phyloP scores from a whole-genome alignment of 2,797 vertebrate genomes.

The Rhinogobio ventralis region DNA sequence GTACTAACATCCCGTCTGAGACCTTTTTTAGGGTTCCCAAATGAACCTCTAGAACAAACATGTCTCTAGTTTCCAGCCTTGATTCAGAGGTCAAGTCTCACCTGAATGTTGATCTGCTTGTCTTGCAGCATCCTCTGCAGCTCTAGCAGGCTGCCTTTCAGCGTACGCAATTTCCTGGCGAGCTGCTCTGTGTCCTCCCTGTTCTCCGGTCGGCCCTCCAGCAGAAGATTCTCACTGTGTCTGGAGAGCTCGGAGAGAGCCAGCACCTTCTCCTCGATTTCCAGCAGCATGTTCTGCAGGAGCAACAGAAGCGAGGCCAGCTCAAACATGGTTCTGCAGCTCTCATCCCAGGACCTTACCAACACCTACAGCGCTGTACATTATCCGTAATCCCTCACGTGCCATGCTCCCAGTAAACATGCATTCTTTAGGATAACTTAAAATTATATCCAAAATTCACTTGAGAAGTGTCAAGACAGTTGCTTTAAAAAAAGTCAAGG shows the following conservation, averaged over 20 bases:
- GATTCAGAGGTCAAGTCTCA: slow-evolving; percentile 69
- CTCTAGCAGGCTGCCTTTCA: slow-evolving; percentile 93
- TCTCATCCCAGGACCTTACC: slow-evolving; percentile 69
- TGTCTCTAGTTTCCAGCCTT: neutral
- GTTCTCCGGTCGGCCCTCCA: slow-evolving; percentile 92
- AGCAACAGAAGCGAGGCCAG: slow-evolving; percentile 82
- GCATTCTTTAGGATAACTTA: neutral
- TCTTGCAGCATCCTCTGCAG: slow-evolving; percentile 93
- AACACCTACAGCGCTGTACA: slow-evolving; percentile 63
- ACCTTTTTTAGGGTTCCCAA: neutral
- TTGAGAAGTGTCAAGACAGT: neutral
- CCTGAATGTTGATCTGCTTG: slow-evolving; percentile 92
- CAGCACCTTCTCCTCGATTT: slow-evolving; percentile 96
- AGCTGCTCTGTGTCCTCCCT: slow-evolving; percentile 92
- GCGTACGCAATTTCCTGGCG: slow-evolving; percentile 82
- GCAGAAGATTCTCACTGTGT: slow-evolving; percentile 91
- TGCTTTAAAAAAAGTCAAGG: neutral
- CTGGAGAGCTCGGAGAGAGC: slow-evolving; percentile 91
- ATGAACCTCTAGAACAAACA: neutral
- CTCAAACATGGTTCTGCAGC: slow-evolving; percentile 77
- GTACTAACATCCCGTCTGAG: neutral
- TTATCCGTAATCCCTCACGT: slow-evolving; percentile 74
- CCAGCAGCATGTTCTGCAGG: slow-evolving; percentile 94
- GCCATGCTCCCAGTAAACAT: slow-evolving; percentile 62
- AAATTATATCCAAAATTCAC: neutral